Percentiles rank a stretch among this genome's conserved stretches.
Evolutionary conservation across 2,113 vertebrate species (phyloP).

Genomic region (Aegithalos caudatus): DNA sequence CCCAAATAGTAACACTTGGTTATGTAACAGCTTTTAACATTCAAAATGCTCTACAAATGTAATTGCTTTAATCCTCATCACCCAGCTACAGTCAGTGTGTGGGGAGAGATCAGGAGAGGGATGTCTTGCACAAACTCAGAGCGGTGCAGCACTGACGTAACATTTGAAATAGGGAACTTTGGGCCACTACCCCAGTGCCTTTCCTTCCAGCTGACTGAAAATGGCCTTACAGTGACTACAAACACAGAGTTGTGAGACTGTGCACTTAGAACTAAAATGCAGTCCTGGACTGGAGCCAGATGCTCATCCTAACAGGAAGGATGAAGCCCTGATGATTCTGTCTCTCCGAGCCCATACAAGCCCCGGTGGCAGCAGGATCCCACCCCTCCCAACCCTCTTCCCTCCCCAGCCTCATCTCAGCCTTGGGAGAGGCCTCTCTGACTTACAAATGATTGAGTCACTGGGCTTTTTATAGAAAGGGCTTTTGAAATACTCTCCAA

Average conservation of each 20-base stretch:
- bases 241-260: background rate
- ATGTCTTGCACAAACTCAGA: background rate
- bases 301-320: background rate
- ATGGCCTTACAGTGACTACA: background rate
- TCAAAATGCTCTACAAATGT: background rate
- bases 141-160: background rate
- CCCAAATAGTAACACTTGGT: slow-evolving; percentile 45
- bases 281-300: background rate
- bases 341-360: fast-evolving
- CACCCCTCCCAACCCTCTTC: background rate
- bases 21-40: slow-evolving; percentile 5
- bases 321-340: fast-evolving
- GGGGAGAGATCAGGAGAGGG: background rate
- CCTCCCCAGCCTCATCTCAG: background rate
- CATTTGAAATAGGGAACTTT: background rate
- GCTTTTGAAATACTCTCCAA: background rate
- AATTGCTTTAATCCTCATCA: slow-evolving; percentile 36
- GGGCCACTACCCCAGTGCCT: background rate
- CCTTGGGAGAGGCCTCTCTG: background rate
- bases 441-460: background rate
- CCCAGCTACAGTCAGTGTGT: background rate
- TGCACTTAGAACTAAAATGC: background rate
- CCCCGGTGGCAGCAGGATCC: fast-evolving
- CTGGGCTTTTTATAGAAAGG: slow-evolving; percentile 8
- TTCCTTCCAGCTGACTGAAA: background rate